Evolutionary conservation across 2,797 vertebrate genomes (phyloP), one percentile per base, ranked within the genome.

Genomic region (Orientallactaga sibirica): DNA sequence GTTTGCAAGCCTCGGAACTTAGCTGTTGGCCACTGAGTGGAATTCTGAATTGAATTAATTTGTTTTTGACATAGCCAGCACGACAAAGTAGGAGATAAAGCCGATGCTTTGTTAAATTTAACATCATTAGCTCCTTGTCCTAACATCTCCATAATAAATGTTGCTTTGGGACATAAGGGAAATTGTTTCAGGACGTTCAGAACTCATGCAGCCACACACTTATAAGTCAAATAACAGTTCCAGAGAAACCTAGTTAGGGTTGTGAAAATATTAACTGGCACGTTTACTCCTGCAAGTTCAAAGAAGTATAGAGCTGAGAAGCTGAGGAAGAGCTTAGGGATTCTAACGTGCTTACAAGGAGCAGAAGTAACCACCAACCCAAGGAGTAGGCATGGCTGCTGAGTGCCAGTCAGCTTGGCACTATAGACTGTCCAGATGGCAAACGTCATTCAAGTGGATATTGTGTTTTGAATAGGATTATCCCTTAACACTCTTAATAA

Each of bases 41-140:
- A 73, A 88, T 92, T 95, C 62, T 83, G 52, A 95, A 95, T 89
- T 88, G 58, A 96, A 93, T 91, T 91, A 93, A 95, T 96, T 96
- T 96, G 82, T 73, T 94, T 94, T 80, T 95, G 90, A 97, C 88
- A 94, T 25, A 71, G 37, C 41, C 70, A 93, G 71, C 43, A 58
- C 0, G 6, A 58, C 85, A 91, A 77, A 89, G 88, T 7, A 12
- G 93, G 92, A 95, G 55, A 95, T 43, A 64, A 93, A 93, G 77
- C 79, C 92, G 92, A 95, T 91, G 61, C 88, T 58, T 74, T 87
- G 77, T 94, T 90, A 93, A 96, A n/a, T 61, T 74, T 64, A 85
- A 90, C 12, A 61, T 94, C 52, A 88, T 43, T 70, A 96, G 80
- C 92, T 74, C 79, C 70, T 61, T 61, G 33, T 29, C 58, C 70